phyloP scores from a whole-genome alignment of 2,797 vertebrate genomes.

The Microchirus variegatus region DNA sequence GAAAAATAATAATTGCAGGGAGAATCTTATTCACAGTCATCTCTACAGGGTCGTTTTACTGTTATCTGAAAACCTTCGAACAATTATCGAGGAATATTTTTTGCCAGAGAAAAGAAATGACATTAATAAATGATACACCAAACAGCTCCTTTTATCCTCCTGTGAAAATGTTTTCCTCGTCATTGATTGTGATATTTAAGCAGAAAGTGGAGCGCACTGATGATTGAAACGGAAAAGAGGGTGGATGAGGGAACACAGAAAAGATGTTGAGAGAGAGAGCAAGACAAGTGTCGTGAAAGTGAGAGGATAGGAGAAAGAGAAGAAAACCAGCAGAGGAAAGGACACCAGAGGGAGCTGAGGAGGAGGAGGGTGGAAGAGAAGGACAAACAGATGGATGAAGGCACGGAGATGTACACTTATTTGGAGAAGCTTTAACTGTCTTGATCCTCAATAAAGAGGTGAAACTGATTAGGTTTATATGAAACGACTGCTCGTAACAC shows the following conservation, averaged over 20 bases:
- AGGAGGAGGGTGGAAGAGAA: slow-evolving; percentile 3
- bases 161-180: slow-evolving; percentile 71
- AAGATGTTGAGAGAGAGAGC: slow-evolving; percentile 12
- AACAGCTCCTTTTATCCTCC: slow-evolving; percentile 75
- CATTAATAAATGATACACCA: slow-evolving; percentile 77
- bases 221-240: slow-evolving; percentile 42
- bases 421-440: slow-evolving; percentile 72
- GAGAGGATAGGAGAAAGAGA: slow-evolving; percentile 32
- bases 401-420: slow-evolving; percentile 59
- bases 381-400: slow-evolving; percentile 45
- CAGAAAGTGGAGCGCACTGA: slow-evolving; percentile 66
- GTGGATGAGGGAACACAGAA: slow-evolving; percentile 17
- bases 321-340: slow-evolving; percentile 43
- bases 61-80: slow-evolving; percentile 4
- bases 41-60: neutral
- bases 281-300: slow-evolving; percentile 27
- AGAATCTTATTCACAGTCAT: neutral
- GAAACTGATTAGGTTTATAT: slow-evolving; percentile 78
- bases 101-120: slow-evolving; percentile 29
- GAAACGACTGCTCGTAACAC: slow-evolving; percentile 67
- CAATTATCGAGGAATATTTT: slow-evolving; percentile 13
- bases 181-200: slow-evolving; percentile 78
- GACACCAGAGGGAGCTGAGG: slow-evolving; percentile 37
- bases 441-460: slow-evolving; percentile 73
- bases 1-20: no score